Evolutionary conservation across 2,888 invertebrate genomes (phyloP), one percentile per base, ranked within the genome.

Genomic region (Gortyna flavago): DNA sequence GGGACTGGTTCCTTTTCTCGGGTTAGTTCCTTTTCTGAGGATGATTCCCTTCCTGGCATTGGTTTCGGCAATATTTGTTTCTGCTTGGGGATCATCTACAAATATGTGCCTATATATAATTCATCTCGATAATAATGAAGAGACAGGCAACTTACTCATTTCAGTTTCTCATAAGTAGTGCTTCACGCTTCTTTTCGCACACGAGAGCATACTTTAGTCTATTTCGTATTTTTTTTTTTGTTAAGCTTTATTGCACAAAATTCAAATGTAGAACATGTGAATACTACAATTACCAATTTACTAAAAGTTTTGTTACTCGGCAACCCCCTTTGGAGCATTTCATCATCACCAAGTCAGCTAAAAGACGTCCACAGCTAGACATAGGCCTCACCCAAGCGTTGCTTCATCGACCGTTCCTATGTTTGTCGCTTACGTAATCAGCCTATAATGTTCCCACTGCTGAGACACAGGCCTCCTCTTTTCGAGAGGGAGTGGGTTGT

Each of bases 61-160:
- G 29, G n/a, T 38, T 13, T 7, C 35, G 57, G 35, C 9, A 54
- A 48, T 25, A n/a, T 44, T 54, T 57, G 64, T 38, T 29, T 65
- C 11, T 54, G 41, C 25, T 5, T 41, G 38, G 64, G 75, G 0
- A 29, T 29, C 16, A 73, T 83, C 59, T 83, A 57, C 16, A 72
- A 81, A 80, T n/a, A 74, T 3, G 11, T 79, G 0, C 1, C 48
- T n/a, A 16, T 13, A 54, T 62, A 38, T 41, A 35, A 64, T 54
- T 57, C 16, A 62, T 16, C 21, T 21, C 11, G 32, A 25, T 4
- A 61, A 59, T 51, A n/a, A 69, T 29, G 51, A 75, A 59, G 4
- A 25, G 1, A n/a, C 3, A 16, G 2, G 29, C 25, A 18, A 11
- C n/a, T 29, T 13, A 0, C 11, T n/a, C 54, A 57, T 41, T 54